A percentile compares a stretch with the other conserved stretches of the same genome.
Evolutionary conservation across 1,140 invertebrate species (phyloP).

Genomic region (Cataglyphis hispanica): DNA sequence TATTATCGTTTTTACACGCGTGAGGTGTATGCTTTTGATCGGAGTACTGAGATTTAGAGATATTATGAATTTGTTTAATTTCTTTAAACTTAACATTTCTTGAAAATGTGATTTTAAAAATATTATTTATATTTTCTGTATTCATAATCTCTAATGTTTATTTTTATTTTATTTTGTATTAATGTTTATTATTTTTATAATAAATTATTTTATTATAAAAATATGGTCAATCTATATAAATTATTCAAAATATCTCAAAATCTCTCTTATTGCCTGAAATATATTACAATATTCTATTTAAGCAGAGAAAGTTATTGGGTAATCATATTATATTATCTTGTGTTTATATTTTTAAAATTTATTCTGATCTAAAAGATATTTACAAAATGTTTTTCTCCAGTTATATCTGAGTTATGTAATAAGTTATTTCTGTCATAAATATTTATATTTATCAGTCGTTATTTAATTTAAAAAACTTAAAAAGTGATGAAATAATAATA

Average conservation of each 20-base stretch:
- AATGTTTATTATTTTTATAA: background rate
- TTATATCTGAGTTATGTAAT: too few species aligned
- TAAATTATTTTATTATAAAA: background rate
- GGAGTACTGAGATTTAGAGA: background rate
- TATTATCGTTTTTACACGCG: background rate
- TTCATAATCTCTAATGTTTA: too few species aligned
- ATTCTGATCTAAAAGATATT: too few species aligned
- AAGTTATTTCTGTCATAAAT: too few species aligned
- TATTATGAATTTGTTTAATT: background rate
- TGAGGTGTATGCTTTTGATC: background rate
- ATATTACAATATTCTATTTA: background rate
- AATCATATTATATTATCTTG: background rate
- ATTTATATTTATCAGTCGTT: background rate
- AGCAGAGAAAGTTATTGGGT: background rate
- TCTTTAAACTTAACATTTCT: too few species aligned
- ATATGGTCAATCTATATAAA: background rate
- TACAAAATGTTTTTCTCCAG: too few species aligned
- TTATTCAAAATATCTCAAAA: background rate
- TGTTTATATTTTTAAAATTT: background rate
- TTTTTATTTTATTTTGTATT: background rate
- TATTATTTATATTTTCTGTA: background rate
- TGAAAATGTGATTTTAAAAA: background rate
- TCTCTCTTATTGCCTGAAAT: background rate
- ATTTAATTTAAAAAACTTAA: too few species aligned
- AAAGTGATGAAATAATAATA: too few species aligned